phyloP scores from a whole-genome alignment of 1,140 invertebrate species.

The Teleogryllus occipitalis region DNA sequence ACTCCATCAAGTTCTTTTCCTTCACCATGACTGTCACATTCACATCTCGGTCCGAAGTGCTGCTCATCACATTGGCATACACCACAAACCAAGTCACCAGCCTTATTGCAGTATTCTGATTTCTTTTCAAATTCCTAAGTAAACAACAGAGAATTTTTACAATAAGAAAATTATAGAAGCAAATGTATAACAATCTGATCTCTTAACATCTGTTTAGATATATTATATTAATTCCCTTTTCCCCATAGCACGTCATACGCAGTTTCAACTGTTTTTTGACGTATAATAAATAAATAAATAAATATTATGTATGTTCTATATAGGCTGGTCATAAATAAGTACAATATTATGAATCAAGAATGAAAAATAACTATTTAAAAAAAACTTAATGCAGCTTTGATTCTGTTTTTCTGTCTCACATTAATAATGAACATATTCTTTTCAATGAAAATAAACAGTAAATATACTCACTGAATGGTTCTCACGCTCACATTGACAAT shows the following conservation, averaged over 20 bases:
- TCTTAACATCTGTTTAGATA: neutral
- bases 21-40: slow-evolving; percentile 53
- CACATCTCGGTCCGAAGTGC: slow-evolving; percentile 76
- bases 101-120: slow-evolving; percentile 50
- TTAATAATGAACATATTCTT: neutral
- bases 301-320: no score
- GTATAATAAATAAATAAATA: no score
- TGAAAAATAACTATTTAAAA: neutral
- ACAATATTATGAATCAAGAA: neutral
- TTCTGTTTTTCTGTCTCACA: neutral
- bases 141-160: slow-evolving; percentile 8
- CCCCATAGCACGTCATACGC: no score
- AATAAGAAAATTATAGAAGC: neutral
- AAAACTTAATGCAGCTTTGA: neutral
- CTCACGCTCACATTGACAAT: slow-evolving; percentile 74
- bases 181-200: neutral
- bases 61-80: slow-evolving; percentile 74
- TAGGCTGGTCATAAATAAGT: no score
- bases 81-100: slow-evolving; percentile 73
- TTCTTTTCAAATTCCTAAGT: slow-evolving; percentile 37
- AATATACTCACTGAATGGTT: slow-evolving; percentile 39
- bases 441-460: neutral
- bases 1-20: slow-evolving; percentile 26
- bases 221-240: neutral
- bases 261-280: no score